Conservation (phyloP, 2,113 vertebrate species). For the Laterallus jamaicensis region DNA sequence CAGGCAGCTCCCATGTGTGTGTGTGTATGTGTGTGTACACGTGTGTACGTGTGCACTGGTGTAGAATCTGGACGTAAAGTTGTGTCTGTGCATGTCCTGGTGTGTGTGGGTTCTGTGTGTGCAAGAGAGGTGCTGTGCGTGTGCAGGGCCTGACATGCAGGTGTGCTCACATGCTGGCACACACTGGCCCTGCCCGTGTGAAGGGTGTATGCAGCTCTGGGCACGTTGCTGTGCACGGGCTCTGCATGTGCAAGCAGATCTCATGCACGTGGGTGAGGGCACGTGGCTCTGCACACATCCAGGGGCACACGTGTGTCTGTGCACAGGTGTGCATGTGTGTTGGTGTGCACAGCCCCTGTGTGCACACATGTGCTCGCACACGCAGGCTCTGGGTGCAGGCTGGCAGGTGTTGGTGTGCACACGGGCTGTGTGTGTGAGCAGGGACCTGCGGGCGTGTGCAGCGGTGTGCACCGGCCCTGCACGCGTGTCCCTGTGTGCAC, state of each 20-base stretch:
- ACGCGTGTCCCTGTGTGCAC: background rate
- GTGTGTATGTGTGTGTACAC: too few species aligned
- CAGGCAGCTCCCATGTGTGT: background rate
- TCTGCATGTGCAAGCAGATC: background rate
- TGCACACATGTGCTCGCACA: too few species aligned
- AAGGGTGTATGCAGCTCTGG: too few species aligned
- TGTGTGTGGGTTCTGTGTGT: too few species aligned
- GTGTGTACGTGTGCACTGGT: too few species aligned
- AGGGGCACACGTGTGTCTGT: background rate
- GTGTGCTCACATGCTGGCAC: too few species aligned
- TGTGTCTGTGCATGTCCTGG: rapidly evolving
- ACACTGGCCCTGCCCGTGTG: too few species aligned
- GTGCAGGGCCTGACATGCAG: background rate
- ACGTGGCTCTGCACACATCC: background rate
- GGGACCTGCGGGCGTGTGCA: background rate
- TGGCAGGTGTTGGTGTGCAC: background rate
- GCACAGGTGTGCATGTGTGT: background rate
- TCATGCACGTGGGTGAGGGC: background rate
- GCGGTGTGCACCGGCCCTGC: rapidly evolving
- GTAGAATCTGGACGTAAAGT: rapidly evolving
- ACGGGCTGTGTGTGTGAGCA: background rate
- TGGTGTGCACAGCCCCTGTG: background rate
- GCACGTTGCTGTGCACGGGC: background rate
- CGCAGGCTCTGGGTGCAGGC: background rate
- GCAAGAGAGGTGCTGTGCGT: background rate